These are phyloP conservation scores for Phylloscopus trochiloides DNA, from an alignment of 2,113 vertebrate species.

Conservation along the genomic window DNA sequence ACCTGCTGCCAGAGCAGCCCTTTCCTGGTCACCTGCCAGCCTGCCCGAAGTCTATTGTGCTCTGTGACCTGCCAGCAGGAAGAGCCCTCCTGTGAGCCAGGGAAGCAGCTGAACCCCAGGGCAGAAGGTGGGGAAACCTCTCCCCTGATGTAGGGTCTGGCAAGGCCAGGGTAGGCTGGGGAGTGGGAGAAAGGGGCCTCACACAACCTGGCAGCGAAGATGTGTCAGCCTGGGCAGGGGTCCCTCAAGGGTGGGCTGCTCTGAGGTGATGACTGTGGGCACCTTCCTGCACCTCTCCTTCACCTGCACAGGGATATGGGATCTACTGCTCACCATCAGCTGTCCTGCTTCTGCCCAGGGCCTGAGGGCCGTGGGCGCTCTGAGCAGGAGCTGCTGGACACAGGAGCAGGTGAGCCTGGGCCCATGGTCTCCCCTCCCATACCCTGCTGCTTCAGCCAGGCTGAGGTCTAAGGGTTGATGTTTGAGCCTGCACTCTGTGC, in stretches of 20 bases:
- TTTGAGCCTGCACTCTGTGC: neutral
- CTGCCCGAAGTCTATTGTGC: neutral
- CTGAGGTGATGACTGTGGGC: neutral
- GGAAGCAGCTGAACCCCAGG: neutral
- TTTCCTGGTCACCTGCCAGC: neutral
- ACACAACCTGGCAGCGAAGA: rapidly evolving
- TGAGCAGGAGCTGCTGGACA: neutral
- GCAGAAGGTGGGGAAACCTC: neutral
- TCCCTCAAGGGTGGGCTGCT: neutral
- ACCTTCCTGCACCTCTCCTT: neutral
- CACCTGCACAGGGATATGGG: rapidly evolving
- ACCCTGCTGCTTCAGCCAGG: rapidly evolving
- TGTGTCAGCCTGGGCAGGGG: rapidly evolving
- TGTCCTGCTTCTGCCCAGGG: neutral
- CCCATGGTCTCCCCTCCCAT: rapidly evolving
- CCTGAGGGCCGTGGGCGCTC: rapidly evolving
- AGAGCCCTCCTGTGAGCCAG: neutral
- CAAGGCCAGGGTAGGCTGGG: neutral
- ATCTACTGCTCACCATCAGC: rapidly evolving
- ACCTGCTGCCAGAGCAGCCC: neutral
- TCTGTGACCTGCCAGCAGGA: neutral
- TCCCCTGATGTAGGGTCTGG: rapidly evolving
- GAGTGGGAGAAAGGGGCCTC: neutral
- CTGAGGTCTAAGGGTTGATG: neutral
- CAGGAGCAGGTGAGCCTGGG: neutral